Conservation (phyloP, 2,888 invertebrate genomes). For the Bhutanitis thaidina region DNA sequence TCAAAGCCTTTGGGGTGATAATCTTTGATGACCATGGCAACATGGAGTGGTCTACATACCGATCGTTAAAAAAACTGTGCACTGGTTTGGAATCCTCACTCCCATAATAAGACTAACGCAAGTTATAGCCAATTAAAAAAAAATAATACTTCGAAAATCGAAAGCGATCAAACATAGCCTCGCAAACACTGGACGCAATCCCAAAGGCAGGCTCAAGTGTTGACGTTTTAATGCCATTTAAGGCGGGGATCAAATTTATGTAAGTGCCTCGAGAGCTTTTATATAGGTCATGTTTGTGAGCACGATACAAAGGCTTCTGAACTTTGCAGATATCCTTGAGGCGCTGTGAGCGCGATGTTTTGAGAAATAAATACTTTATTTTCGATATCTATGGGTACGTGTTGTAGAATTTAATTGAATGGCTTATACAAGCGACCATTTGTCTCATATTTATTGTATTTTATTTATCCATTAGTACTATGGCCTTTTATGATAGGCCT, state of each 20-base stretch:
- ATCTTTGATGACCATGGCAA: too few species aligned
- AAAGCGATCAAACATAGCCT: neutral
- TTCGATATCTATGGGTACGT: neutral
- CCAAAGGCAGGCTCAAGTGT: constrained; percentile 30
- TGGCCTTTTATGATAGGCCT: too few species aligned
- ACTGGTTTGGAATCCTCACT: too few species aligned
- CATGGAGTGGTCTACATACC: too few species aligned
- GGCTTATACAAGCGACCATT: too few species aligned
- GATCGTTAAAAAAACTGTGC: too few species aligned
- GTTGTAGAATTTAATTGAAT: too few species aligned
- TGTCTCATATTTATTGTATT: too few species aligned
- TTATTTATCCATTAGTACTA: too few species aligned
- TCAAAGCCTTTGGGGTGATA: too few species aligned
- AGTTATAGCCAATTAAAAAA: too few species aligned
- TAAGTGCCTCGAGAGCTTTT: constrained; percentile 38
- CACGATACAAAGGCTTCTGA: constrained; percentile 14
- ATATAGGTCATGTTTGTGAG: constrained; percentile 23
- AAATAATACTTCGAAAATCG: neutral
- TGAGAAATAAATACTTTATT: neutral
- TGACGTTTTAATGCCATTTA: constrained; percentile 44
- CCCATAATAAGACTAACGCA: too few species aligned
- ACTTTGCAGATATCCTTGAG: constrained; percentile 9
- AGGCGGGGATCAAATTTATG: constrained; percentile 45
- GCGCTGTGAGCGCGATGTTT: neutral
- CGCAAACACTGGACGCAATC: constrained; percentile 16